Base-by-base conservation (phyloP, 2,797 vertebrate species). In the Gephyroberyx darwinii region DNA sequence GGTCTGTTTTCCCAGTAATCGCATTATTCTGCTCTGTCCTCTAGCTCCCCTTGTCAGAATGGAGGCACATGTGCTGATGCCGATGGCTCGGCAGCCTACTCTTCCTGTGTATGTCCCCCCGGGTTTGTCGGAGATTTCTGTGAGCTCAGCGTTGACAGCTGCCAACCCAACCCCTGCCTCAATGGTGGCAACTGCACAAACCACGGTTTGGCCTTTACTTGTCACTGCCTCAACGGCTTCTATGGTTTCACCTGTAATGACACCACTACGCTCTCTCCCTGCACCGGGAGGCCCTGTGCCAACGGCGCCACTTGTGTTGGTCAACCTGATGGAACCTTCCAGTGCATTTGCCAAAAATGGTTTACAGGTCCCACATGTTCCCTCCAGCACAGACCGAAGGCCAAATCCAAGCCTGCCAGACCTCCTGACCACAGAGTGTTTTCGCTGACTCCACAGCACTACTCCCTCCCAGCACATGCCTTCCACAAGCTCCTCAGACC, bases 61-160 rank as follows among this genome's bases (percentile, higher is more conserved):
- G 95, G 96, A 70, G 97, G 97, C 67, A 95, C 93, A 0, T 98
- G 97, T 1, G 30, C 88, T 13, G 95, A 95, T 8, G 82, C 89
- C 0, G 89, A 90, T 4, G 94, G 92, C 10, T 90, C 84, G 65
- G 93, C 94, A 13, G 70, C 87, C 8, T 85, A 84, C 1, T 86
- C 93, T 20, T 94, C 95, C 84, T 99, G 97, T 61, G 74, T 93
- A 31, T 99, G 97, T 78, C 92, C 93, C 61, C 78, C 93, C 13
- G 95, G 96, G 81, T 97, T 96, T 89, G 90, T 93, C 2, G 97
- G 98, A 69, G 90, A 93, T 47, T 95, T 96, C 87, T 99, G 98
- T 39, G 96, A 98, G 90, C 91, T 94, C 39, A 74, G 89, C 41
- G 30, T 80, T 64, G 94, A 95, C 59, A 93, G 92, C 89, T 99